These are phyloP conservation scores for Petrosia ficiformis DNA, from an alignment of 37 sponge, comb jelly and placozoan species.

Conservation along the genomic window DNA sequence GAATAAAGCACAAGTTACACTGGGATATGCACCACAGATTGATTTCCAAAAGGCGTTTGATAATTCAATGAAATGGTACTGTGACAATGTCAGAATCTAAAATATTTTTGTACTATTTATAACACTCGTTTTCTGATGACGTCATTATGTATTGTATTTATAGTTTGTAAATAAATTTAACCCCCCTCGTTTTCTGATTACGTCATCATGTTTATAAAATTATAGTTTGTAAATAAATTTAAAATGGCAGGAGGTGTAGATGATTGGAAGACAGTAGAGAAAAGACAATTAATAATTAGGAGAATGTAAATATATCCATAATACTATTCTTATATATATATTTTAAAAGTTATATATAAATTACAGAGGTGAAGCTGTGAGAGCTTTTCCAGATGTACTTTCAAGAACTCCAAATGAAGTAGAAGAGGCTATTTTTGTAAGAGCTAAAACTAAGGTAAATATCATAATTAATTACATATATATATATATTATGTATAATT, in stretches of 20 bases:
- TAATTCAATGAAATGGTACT: no score
- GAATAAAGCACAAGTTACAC: constrained; percentile 62
- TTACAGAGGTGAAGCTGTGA: background rate
- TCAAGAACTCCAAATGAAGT: background rate
- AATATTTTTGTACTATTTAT: no score
- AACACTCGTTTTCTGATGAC: no score
- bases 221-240: no score
- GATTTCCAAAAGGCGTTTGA: no score
- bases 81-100: no score
- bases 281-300: background rate
- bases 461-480: background rate
- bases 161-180: no score
- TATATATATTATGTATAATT: background rate
- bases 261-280: background rate
- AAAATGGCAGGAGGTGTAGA: no score
- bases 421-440: background rate
- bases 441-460: background rate
- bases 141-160: no score
- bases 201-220: no score
- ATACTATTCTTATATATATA: background rate
- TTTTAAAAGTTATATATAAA: background rate
- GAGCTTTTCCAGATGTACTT: background rate
- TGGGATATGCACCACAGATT: no score
- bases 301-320: background rate
- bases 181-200: no score